Base-by-base conservation (phyloP, 2,888 invertebrate species). In the Melanotus villosus region DNA sequence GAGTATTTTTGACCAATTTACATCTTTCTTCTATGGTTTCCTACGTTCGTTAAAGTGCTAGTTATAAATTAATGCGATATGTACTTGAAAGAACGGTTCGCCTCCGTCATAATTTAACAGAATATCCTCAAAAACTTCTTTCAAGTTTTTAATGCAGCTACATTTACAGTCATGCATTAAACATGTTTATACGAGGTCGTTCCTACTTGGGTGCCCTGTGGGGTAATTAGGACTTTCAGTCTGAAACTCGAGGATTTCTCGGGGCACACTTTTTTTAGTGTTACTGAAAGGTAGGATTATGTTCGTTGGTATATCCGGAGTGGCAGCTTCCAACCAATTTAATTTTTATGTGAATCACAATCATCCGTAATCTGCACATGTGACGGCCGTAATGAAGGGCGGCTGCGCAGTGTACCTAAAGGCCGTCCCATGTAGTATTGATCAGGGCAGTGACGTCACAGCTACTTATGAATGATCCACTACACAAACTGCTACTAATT, bases 401-500 rank as follows among this genome's bases (percentile, higher is more conserved):
- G 67, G 10, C 52, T 50, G 67, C 77, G 75, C 74, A 73, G 64
- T 74, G 65, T 71, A 67, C 32, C 36, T 52, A 34, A 34, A 76
- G 75, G 74, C 73, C 76, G 78, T 75, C 73, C 75, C 77, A 74
- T 73, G 75, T 73, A 64, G 80, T 82, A 82, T 82, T 82, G 82
- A 82, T 82, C 82, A 75, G 76, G 52, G 43, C 57, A 41, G 72
- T 82, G 82, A 82, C 82, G 82, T 82, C 82, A 82, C 79, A 74
- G 75, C 76, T 78, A 81, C 80, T 81, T 79, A 80, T 82, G 81
- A 81, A 81, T 82, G 82, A 82, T 82, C 81, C 78, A 80, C 79
- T 80, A 79, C 78, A 80, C 80, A 80, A 80, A 80, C 79, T 80
- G 78, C 78, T 77, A 77, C 78, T 80, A 81, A 81, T 80, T 80